Evolutionary conservation across 1,140 invertebrate genomes (phyloP).

Genomic region (Hycleus phaleratus): DNA sequence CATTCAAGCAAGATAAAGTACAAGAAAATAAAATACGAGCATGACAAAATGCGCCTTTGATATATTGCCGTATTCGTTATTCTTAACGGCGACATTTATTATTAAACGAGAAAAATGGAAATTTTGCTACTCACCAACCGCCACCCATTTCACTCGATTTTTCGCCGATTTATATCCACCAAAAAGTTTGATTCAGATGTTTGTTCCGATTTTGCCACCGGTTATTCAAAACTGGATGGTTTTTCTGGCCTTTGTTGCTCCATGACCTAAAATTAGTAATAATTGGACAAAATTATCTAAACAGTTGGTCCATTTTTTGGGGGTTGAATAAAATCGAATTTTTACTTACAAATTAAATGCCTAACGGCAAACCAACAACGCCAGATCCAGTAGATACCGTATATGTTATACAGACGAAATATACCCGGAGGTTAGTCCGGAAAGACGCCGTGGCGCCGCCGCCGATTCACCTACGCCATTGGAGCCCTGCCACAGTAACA

Average conservation of each 20-base stretch:
- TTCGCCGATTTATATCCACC: not conserved
- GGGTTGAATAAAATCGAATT: too few species aligned
- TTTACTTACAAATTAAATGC: slow-evolving; percentile 12
- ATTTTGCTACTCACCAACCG: too few species aligned
- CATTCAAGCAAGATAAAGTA: slow-evolving; percentile 38
- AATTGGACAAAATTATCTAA: too few species aligned
- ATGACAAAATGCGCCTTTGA: slow-evolving; percentile 34
- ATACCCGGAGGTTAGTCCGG: slow-evolving; percentile 14
- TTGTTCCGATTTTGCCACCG: not conserved
- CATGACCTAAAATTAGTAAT: too few species aligned
- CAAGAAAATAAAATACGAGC: slow-evolving; percentile 35
- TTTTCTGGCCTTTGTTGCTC: too few species aligned
- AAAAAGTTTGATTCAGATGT: not conserved
- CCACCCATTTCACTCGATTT: not conserved
- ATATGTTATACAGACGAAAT: slow-evolving; percentile 1
- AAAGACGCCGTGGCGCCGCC: slow-evolving; percentile 29
- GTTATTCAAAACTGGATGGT: too few species aligned
- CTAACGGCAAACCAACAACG: slow-evolving; percentile 15
- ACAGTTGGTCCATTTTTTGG: too few species aligned
- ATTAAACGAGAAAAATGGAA: too few species aligned
- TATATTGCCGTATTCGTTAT: slow-evolving; percentile 13
- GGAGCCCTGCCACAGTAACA: slow-evolving; percentile 35
- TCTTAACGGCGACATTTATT: too few species aligned
- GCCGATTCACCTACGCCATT: slow-evolving; percentile 29
- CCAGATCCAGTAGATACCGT: slow-evolving; percentile 9